Percentiles rank a stretch among this genome's conserved stretches.
Evolutionary conservation across 2,113 vertebrate species (phyloP).

Genomic region (Vanacampus margaritifer): DNA sequence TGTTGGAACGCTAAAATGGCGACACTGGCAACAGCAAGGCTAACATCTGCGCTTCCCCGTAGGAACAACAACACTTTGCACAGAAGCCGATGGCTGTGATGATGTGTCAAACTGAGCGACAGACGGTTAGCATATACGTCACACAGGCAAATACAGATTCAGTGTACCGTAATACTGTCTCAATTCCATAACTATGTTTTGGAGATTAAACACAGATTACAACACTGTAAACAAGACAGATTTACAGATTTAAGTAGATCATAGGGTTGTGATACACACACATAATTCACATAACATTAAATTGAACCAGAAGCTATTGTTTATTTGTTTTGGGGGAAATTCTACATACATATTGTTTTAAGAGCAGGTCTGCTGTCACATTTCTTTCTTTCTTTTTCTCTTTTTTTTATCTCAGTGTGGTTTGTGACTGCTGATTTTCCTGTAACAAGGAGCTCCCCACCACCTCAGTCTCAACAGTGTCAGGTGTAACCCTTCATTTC

Average conservation of each 20-base stretch:
- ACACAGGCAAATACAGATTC: background rate
- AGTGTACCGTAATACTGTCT: slow-evolving; percentile 26
- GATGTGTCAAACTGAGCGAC: slow-evolving; percentile 33
- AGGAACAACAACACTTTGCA: slow-evolving; percentile 55
- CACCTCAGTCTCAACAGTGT: slow-evolving; percentile 32
- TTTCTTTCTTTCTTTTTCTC: no score
- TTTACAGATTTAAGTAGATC: slow-evolving; percentile 53
- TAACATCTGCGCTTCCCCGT: slow-evolving; percentile 66
- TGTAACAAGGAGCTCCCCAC: slow-evolving; percentile 33
- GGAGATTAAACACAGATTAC: slow-evolving; percentile 58
- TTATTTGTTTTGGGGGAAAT: slow-evolving; percentile 1
- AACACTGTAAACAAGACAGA: slow-evolving; percentile 48
- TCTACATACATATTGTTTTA: slow-evolving; percentile 7
- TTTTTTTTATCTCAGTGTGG: slow-evolving; percentile 18
- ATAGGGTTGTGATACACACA: slow-evolving; percentile 41
- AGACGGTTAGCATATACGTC: slow-evolving; percentile 31
- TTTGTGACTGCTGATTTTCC: slow-evolving; percentile 32
- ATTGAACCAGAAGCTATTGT: slow-evolving; percentile 5
- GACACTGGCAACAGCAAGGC: slow-evolving; percentile 36
- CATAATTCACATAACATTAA: slow-evolving; percentile 40
- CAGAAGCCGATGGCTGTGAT: slow-evolving; percentile 44
- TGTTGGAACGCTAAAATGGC: slow-evolving; percentile 39
- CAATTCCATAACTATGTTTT: slow-evolving; percentile 58
- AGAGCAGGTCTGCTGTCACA: slow-evolving; percentile 15
- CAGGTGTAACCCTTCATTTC: slow-evolving; percentile 54